Evolutionary conservation across 92 coral and sea anemone species (phyloP).

Genomic region (Nematostella vectensis): DNA sequence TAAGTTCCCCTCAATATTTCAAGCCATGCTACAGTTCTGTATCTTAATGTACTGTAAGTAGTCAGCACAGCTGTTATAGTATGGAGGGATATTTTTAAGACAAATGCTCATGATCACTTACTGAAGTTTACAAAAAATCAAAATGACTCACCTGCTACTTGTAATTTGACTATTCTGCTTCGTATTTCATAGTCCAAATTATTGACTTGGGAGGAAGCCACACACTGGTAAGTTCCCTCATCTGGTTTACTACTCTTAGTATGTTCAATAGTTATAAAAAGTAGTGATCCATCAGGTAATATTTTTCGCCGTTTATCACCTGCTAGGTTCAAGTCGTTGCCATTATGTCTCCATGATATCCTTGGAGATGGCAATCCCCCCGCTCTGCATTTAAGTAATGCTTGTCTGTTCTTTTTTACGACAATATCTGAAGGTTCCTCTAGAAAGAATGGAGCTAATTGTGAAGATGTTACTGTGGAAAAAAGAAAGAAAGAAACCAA

Average conservation of each 20-base stretch:
- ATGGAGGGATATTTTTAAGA: no score
- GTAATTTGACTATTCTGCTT: slow-evolving; percentile 61
- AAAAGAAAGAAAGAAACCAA: not conserved
- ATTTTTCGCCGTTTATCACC: slow-evolving; percentile 51
- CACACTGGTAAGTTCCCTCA: slow-evolving; percentile 83
- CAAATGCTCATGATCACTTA: no score
- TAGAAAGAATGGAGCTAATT: slow-evolving; percentile 45
- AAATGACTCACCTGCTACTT: slow-evolving; percentile 87
- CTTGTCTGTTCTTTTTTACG: slow-evolving; percentile 54
- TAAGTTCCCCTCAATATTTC: no score
- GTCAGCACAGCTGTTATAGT: no score
- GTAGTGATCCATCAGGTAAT: slow-evolving; percentile 69
- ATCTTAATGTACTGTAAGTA: no score
- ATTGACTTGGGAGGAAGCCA: slow-evolving; percentile 33
- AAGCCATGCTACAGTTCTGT: no score
- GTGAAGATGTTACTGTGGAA: slow-evolving; percentile 19
- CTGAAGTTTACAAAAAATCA: no score
- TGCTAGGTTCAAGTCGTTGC: slow-evolving; percentile 19
- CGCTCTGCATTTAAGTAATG: slow-evolving; percentile 54
- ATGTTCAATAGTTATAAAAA: slow-evolving; percentile 51
- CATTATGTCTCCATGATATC: slow-evolving; percentile 68
- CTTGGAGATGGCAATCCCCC: slow-evolving; percentile 50
- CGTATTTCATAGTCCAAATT: slow-evolving; percentile 28
- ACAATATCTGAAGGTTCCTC: slow-evolving; percentile 75
- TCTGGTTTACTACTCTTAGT: slow-evolving; percentile 62